Base-by-base conservation (phyloP, 2,797 vertebrate genomes). In the Crocodylus rhombifer region DNA sequence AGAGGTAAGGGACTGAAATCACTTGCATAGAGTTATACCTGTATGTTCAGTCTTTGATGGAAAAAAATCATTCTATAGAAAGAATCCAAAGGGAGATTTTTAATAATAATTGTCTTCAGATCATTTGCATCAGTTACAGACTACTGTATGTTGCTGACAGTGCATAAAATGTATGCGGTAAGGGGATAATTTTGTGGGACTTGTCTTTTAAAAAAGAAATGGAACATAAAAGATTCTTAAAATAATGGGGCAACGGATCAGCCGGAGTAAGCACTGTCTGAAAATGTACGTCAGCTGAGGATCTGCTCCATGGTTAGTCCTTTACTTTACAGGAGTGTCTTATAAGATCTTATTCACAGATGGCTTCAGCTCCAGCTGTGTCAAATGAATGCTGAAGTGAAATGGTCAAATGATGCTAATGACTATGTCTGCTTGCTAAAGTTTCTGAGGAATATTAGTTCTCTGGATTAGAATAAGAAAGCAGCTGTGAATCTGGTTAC, bases 381-480 rank as follows among this genome's bases (percentile, higher is more conserved):
- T 94, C 93, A 95, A 95, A 96, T 89, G 87, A 89, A 85, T 93
- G 69, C 83, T 90, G 87, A 96, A 94, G 96, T 80, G 89, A 88
- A 95, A 95, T 92, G 93, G 87, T 90, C 90, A 87, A 96, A 95
- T 92, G 95, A 95, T 95, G 93, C 95, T 97, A 96, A 96, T 94
- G 94, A 91, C 64, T 95, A 82, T 86, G 82, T 90, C 91, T 87
- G 77, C 76, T 84, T 78, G 79, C 0, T 1, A 92, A 96, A 96
- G 88, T 97, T 96, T 93, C 90, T 92, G 91, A 95, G 91, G 91
- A 96, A 91, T 91, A 94, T 92, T 91, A 90, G 74, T 90, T 86
- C 85, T 91, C 87, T 0, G 18, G 21, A 65, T 86, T 84, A 80
- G 88, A 95, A 95, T 91, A 71, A 77, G 88, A 92, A 92, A 90